Evolutionary conservation across 2,797 vertebrate genomes (phyloP), one percentile per base, ranked within the genome.

Genomic region (Galagoides demidoff): DNA sequence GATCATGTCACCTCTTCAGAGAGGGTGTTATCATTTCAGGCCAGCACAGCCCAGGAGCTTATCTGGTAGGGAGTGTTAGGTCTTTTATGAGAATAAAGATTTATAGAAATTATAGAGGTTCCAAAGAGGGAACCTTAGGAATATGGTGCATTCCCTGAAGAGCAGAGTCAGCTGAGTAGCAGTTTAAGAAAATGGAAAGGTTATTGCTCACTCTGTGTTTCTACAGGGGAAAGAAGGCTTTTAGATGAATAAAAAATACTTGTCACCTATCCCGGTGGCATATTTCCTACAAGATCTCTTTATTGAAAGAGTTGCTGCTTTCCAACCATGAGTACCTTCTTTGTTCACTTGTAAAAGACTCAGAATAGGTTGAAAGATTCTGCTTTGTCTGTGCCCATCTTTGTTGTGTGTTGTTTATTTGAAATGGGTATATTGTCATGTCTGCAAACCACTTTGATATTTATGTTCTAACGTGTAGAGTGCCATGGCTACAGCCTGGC

Each of bases 201-300:
- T 57, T 59, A 3, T 73, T 90, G 43, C 27, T 96, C 59, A 76
- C 31, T 63, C 68, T 78, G 8, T 94, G 31, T 89, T 96, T 79
- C 92, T 89, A 91, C 68, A 66, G 76, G 61, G 39, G 63, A 68
- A 59, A 89, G 78, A 76, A 89, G 55, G 49, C 34, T 92, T 91
- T 94, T 61, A 90, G 31, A 55, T 82, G 61, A 85, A 86, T 37
- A 73, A 29, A 37, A 90, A 71, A 66, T 70, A 66, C 31, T 81
- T 25, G 3, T 61, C 59, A 70, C 37, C 37, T 45, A 16, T 95
- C 39, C 55, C 12, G 14, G 39, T 59, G 73, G 74, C 34, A 49
- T 55, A 73, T 85, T 89, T 94, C 52, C 17, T 59, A 37, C 52
- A 70, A 70, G 73, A n/a, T 74, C 34, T 68, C 49, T 34, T 9